phyloP scores from a whole-genome alignment of 1,140 invertebrate species.

The Apocrypta bakeri region DNA sequence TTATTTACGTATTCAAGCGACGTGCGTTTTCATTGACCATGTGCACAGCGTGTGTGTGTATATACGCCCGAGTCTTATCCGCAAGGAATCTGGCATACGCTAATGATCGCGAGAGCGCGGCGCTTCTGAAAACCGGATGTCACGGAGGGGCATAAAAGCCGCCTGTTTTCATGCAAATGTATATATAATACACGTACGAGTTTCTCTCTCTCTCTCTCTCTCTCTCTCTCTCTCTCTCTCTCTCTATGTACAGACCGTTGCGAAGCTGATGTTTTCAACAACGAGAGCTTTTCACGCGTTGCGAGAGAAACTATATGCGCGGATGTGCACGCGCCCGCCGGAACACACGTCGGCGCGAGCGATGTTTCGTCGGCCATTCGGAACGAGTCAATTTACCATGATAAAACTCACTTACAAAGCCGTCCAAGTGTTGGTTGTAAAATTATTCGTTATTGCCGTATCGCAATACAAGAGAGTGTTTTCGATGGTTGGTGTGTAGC shows the following conservation, averaged over 20 bases:
- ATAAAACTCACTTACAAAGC: slow-evolving; percentile 17
- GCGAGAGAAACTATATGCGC: neutral
- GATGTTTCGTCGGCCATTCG: neutral
- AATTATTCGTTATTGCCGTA: too few species aligned
- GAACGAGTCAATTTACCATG: slow-evolving; percentile 49
- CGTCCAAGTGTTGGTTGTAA: too few species aligned
- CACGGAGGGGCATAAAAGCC: slow-evolving; percentile 49
- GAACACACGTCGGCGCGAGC: neutral
- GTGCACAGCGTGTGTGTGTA: slow-evolving; percentile 34
- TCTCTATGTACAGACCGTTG: slow-evolving; percentile 9
- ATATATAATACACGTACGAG: neutral
- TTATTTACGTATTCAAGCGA: slow-evolving; percentile 41
- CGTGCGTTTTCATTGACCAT: slow-evolving; percentile 45
- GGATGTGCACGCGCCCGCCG: neutral
- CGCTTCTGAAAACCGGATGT: slow-evolving; percentile 58
- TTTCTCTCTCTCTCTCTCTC: slow-evolving; percentile 3
- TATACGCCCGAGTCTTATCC: slow-evolving; percentile 44
- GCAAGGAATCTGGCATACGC: slow-evolving; percentile 53
- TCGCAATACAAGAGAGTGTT: too few species aligned
- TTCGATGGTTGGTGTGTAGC: too few species aligned
- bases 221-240: slow-evolving; percentile 28
- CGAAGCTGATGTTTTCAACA: slow-evolving; percentile 31
- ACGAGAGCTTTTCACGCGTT: slow-evolving; percentile 47
- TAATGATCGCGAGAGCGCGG: slow-evolving; percentile 56
- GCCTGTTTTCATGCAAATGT: slow-evolving; percentile 57